Conservation (phyloP, 2,113 vertebrate species). For the Microtus richardsoni region DNA sequence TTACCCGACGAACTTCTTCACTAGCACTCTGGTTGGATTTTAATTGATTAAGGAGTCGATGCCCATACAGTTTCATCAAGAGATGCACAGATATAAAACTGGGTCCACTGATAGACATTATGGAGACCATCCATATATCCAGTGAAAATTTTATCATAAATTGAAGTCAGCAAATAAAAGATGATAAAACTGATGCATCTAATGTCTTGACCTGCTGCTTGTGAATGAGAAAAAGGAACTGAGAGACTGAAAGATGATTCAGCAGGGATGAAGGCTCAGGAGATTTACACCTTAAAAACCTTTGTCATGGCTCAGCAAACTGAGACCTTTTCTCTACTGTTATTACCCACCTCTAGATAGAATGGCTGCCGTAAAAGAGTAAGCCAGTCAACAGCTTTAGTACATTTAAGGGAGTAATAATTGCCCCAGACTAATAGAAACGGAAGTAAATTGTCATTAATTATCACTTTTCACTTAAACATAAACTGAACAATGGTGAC, state of each 20-base stretch:
- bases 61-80: neutral
- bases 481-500: constrained; percentile 5
- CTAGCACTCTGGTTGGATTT: neutral
- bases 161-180: constrained; percentile 15
- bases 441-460: neutral
- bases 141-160: neutral
- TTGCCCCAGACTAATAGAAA: neutral
- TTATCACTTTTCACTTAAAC: neutral
- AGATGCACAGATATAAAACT: neutral
- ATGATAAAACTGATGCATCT: neutral
- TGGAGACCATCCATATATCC: neutral
- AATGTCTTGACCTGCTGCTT: neutral
- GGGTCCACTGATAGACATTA: neutral
- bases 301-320: neutral
- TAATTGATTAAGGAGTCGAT: neutral
- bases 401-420: neutral
- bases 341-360: neutral
- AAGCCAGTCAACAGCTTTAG: neutral
- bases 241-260: neutral
- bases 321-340: neutral
- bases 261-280: neutral
- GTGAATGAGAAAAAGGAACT: neutral
- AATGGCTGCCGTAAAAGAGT: neutral
- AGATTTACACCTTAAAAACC: neutral
- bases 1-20: neutral